Conservation (phyloP, 23 tunicate species). For the Ciona savignyi region DNA sequence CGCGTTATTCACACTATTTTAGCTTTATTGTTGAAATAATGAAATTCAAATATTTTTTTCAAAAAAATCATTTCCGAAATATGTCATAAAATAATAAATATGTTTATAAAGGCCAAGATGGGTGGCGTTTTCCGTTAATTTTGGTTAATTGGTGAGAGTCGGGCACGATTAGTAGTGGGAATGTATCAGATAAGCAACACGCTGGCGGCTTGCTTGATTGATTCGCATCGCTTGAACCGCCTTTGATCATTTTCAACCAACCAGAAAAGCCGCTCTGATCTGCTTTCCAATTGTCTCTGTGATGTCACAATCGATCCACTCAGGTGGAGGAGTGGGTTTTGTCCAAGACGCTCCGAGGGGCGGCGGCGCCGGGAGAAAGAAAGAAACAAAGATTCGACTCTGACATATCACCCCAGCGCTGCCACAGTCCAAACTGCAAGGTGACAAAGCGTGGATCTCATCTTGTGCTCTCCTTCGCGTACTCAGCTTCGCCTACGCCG, state of each 20-base stretch:
- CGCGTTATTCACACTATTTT: no score
- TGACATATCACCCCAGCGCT: neutral
- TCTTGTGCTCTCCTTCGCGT: no score
- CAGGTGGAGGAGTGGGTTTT: constrained; percentile 13
- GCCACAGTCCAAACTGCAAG: neutral
- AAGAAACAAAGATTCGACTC: neutral
- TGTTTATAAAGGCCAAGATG: no score
- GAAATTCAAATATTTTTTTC: no score
- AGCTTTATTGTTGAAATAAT: no score
- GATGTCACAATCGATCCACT: constrained; percentile 48
- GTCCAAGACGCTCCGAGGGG: neutral
- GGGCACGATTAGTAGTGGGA: neutral
- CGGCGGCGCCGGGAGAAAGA: neutral
- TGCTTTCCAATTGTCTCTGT: constrained; percentile 32
- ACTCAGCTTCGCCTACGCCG: neutral
- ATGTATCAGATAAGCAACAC: neutral
- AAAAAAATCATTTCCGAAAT: no score
- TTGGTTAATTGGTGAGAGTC: no score
- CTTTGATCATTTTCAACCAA: constrained; percentile 71
- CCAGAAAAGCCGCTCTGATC: constrained; percentile 78
- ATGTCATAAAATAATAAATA: no score
- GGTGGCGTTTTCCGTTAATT: no score
- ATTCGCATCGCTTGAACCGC: constrained; percentile 27
- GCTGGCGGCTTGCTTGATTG: constrained; percentile 21
- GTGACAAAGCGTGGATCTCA: neutral